Percentiles rank a stretch among this genome's conserved stretches.
These are phyloP conservation scores for Callipepla californica DNA, from an alignment of 2,113 vertebrate genomes.

Conservation along the genomic window DNA sequence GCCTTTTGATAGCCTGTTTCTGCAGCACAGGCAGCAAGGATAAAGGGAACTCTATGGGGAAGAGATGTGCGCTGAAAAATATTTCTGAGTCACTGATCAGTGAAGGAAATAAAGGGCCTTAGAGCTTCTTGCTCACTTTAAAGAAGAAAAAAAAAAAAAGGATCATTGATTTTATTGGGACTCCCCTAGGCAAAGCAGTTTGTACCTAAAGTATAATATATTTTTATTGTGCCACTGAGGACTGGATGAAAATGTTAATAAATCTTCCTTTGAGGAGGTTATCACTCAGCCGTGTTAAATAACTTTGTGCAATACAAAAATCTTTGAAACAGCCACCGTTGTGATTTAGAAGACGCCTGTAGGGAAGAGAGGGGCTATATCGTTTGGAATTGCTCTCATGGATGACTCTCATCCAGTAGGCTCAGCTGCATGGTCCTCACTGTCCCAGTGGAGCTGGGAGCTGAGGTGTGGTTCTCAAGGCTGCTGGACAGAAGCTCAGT, in stretches of 20 bases:
- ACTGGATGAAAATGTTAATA: conserved; percentile 40
- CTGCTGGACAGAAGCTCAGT: background rate
- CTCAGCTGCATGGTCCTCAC: background rate
- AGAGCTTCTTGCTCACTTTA: conserved; percentile 26
- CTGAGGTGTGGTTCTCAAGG: background rate
- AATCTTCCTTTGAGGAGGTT: conserved; percentile 32
- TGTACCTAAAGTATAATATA: conserved; percentile 13
- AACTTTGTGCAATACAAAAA: background rate
- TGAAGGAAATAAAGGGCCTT: conserved; percentile 33
- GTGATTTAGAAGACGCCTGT: background rate
- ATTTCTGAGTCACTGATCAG: conserved; percentile 54
- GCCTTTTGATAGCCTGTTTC: conserved; percentile 10
- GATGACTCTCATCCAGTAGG: background rate
- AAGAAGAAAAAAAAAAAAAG: background rate
- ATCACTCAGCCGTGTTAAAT: background rate
- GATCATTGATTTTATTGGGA: conserved; percentile 47
- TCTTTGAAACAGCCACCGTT: background rate
- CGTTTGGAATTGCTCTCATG: accelerated
- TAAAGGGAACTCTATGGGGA: background rate
- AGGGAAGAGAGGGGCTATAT: background rate
- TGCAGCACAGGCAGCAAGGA: conserved; percentile 5
- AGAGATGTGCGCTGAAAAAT: background rate
- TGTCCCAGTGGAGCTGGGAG: background rate
- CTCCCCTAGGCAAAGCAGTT: conserved; percentile 22
- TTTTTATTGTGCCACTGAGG: conserved; percentile 21